Conservation (phyloP, 2,113 vertebrate genomes). For the Acinonyx jubatus region DNA sequence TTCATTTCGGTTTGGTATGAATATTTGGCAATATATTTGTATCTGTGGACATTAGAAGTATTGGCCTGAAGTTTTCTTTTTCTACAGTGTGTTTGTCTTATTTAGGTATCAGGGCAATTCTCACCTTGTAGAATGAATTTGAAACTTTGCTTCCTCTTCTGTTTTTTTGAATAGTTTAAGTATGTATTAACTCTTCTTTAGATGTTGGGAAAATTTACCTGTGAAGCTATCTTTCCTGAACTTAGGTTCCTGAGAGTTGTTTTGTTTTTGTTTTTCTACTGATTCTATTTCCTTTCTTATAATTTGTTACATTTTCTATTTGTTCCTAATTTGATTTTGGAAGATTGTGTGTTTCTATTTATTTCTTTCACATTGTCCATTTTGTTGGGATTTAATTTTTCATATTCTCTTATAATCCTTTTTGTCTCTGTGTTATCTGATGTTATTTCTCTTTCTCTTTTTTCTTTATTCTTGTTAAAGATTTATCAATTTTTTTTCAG, state of each 20-base stretch:
- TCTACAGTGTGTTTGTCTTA: background rate
- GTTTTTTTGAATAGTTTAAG: background rate
- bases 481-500: background rate
- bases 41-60: background rate
- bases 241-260: background rate
- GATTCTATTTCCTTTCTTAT: background rate
- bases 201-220: background rate
- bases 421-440: background rate
- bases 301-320: background rate
- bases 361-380: background rate
- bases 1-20: background rate
- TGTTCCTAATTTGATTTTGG: background rate
- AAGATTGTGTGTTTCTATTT: background rate
- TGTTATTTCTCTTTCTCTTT: background rate
- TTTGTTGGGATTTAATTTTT: background rate
- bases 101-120: background rate
- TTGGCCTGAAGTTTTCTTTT: background rate
- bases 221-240: background rate
- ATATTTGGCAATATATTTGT: background rate
- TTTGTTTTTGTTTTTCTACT: background rate
- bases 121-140: background rate
- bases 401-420: background rate
- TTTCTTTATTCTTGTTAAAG: background rate
- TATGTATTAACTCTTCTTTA: background rate
- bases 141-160: background rate